Evolutionary conservation across 2,888 invertebrate genomes (phyloP).

Genomic region (Brachycybe producta): DNA sequence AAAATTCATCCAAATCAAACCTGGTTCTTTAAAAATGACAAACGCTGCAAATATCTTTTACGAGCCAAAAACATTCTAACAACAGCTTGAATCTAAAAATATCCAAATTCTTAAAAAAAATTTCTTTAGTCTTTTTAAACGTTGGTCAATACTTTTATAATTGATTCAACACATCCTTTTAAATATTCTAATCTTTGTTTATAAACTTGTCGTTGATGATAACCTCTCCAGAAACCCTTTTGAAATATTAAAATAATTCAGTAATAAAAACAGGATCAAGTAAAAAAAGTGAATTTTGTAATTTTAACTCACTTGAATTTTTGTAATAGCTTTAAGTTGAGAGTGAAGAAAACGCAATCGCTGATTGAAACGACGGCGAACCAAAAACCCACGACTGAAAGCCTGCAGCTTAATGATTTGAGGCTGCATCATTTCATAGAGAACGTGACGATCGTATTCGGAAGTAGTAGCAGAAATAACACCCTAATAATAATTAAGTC

Average conservation of each 20-base stretch:
- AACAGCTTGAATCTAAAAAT: conserved; percentile 28
- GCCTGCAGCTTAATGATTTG: conserved; percentile 46
- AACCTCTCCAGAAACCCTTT: conserved; percentile 51
- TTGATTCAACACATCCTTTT: conserved; percentile 25
- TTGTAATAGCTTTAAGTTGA: conserved; percentile 29
- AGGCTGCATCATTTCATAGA: conserved; percentile 32
- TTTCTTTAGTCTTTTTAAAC: not conserved
- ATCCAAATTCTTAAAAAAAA: not conserved
- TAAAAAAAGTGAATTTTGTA: not conserved
- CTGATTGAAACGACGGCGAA: conserved; percentile 39
- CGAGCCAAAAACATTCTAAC: conserved; percentile 29
- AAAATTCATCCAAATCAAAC: conserved; percentile 18
- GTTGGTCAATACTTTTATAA: conserved; percentile 23
- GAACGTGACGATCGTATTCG: conserved; percentile 29
- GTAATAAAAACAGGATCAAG: conserved; percentile 1
- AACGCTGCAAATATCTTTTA: conserved; percentile 27
- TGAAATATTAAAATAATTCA: conserved; percentile 35
- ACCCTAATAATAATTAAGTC: not conserved
- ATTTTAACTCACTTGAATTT: conserved; percentile 32
- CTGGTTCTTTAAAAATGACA: conserved; percentile 29
- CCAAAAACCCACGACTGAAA: conserved; percentile 45
- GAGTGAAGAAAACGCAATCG: conserved; percentile 26
- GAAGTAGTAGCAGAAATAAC: conserved; percentile 26
- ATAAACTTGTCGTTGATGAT: conserved; percentile 34
- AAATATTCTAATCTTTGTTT: conserved; percentile 26